Evolutionary conservation across 2,113 vertebrate species (phyloP), one percentile per base, ranked within the genome.

Genomic region (Ivindomyrus marchei): DNA sequence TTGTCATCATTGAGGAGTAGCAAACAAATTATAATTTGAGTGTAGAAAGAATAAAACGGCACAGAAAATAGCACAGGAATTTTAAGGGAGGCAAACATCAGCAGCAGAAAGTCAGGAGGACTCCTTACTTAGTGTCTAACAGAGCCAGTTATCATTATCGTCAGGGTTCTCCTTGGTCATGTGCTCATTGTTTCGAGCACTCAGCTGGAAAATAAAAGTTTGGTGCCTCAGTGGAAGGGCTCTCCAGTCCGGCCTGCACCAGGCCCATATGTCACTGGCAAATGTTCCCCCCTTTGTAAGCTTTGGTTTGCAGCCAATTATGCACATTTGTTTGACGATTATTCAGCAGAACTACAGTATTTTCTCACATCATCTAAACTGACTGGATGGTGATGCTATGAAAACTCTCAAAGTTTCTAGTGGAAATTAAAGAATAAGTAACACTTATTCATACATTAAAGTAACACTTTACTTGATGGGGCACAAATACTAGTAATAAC

Each of bases 291-390:
- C 19, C 3, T 47, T 85, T 85, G 36, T 24, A n/a, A 45, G 83
- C 45, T 85, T 85, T 85, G 39, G 45, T 47, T 27, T 46, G 19
- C 83, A 47, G 83, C 83, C 45, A 80, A 47, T 42, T 11, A 47
- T n/a, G 19, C 8, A 85, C 45, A n/a, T 85, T 45, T n/a, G 45
- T 85, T 24, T 47, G 39, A 85, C 39, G 21, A 46, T 24, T 85
- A 85, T 85, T 85, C 83, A 85, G 83, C 83, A 85, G 45, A 85
- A 85, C 45, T 85, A 27, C 27, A 27, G 27, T 27, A 85, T 85
- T 47, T 47, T 85, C 83, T 47, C 83, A 85, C 9, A 19, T 85
- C 45, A 4, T 85, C 83, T 47, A 85, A n/a, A 24, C 39, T 47
- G 24, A 10, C 77, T 42, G 77, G 77, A 83, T 83, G 39, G 19